Evolutionary conservation across 1,140 invertebrate species (phyloP).

Genomic region (Drosophila paulistorum): DNA sequence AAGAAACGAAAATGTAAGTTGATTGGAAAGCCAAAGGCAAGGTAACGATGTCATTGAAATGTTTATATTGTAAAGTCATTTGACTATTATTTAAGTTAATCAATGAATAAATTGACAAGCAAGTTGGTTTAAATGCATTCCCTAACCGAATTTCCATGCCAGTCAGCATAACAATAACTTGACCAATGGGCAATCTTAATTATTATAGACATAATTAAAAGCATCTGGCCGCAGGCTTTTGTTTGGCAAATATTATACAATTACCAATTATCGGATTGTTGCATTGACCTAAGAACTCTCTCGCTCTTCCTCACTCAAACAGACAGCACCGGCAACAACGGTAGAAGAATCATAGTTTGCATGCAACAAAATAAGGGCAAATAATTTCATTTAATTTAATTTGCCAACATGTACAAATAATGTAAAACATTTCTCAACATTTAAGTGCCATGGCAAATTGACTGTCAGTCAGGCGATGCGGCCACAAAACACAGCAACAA

Average conservation of each 20-base stretch:
- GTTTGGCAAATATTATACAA: conserved; percentile 46
- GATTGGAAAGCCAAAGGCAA: conserved; percentile 23
- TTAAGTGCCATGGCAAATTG: conserved; percentile 50
- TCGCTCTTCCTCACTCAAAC: neutral
- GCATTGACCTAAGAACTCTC: conserved; percentile 25
- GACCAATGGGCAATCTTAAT: conserved; percentile 28
- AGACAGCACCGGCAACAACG: neutral
- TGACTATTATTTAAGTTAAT: neutral
- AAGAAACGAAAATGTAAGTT: conserved; percentile 6
- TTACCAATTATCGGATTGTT: conserved; percentile 72
- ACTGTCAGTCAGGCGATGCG: conserved; percentile 39
- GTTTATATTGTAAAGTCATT: conserved; percentile 8
- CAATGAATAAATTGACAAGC: neutral
- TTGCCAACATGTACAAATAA: conserved; percentile 64
- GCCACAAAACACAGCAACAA: conserved; percentile 29
- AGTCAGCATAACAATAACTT: conserved; percentile 17
- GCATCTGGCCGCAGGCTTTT: conserved; percentile 48
- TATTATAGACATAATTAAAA: conserved; percentile 48
- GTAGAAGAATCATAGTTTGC: conserved; percentile 1
- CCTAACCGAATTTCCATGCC: neutral
- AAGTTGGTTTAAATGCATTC: neutral
- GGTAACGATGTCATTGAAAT: conserved; percentile 1
- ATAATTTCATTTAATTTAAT: conserved; percentile 59
- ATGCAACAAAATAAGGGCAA: conserved; percentile 30
- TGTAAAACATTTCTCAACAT: conserved; percentile 44